Evolutionary conservation across 2,888 invertebrate species (phyloP), one percentile per base, ranked within the genome.

Genomic region (Ptilodon capucinus): DNA sequence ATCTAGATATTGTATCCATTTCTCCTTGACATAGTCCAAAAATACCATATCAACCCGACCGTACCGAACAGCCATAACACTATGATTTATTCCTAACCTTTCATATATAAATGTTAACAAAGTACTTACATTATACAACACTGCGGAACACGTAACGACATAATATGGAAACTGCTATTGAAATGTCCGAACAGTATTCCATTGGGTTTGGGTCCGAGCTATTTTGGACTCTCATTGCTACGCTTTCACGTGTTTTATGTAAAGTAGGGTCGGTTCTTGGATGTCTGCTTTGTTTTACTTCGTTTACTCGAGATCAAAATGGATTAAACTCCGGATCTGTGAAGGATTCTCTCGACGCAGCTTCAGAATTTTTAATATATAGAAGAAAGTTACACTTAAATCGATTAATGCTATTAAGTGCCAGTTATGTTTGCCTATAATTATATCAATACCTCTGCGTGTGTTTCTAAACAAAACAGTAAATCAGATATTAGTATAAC

Each of bases 401-500:
- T 32, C 32, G 14, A 32, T 32, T 32, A 32, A 14, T 7, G 32
- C 14, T 14, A 6, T 32, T 6, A n/a, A 38, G 21, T 16, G 19
- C 35, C 19, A 14, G 32, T 14, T 4, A 14, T 2, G 13, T 14
- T 14, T 13, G 14, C 14, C 14, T 14, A 14, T 32, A 14, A 32
- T n/a, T n/a, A 19, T 38, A 19, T 19, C 19, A 19, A 35, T 39
- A 43, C 48, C n/a, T 43, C 16, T 48, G 38, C 19, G 48, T 39
- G 17, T 46, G 48, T 53, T 53, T 54, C 50, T 55, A 46, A 65
- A 64, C 71, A 71, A 73, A 63, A 60, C 63, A 57, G 61, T 64
- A 69, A 72, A 68, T 64, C 70, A 68, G 71, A 73, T 73, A 72
- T 38, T 71, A 63, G 60, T 53, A 43, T 51, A 60, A 79, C 76